Evolutionary conservation across 2,888 invertebrate genomes (phyloP).

Genomic region (Athalia cordata): DNA sequence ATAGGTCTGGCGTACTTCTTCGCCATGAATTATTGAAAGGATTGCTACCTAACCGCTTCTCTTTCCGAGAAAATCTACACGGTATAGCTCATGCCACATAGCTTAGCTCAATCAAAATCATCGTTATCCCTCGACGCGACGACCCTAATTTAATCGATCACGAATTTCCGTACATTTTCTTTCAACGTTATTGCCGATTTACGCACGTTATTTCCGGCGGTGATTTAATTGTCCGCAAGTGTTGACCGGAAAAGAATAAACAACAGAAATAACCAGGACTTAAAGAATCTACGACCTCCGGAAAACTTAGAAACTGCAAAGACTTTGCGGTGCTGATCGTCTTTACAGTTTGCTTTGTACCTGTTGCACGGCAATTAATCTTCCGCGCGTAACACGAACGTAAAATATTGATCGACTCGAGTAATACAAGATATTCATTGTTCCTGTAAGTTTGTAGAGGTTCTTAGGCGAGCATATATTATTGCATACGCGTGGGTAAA

Average conservation of each 20-base stretch:
- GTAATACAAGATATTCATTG: constrained; percentile 26
- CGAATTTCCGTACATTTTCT: not conserved
- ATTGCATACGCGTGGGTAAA: too few relatives aligned
- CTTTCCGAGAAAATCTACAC: constrained; percentile 30
- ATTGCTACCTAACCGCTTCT: not conserved
- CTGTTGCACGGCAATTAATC: constrained; percentile 40
- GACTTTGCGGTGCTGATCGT: not conserved
- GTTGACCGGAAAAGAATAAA: too few relatives aligned
- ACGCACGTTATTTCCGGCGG: too few relatives aligned
- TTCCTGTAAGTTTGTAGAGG: not conserved
- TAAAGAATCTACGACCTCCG: not conserved
- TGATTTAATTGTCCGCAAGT: too few relatives aligned
- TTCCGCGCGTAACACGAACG: constrained; percentile 19
- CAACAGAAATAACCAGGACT: not conserved
- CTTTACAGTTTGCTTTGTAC: constrained; percentile 33
- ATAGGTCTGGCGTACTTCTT: constrained; percentile 12
- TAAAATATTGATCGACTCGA: constrained; percentile 34
- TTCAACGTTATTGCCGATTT: too few relatives aligned
- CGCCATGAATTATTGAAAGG: constrained; percentile 50
- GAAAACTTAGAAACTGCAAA: not conserved
- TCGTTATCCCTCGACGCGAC: not conserved
- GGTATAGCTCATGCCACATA: not conserved
- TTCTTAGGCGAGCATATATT: too few relatives aligned
- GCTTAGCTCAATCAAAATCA: constrained; percentile 7
- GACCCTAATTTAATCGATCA: not conserved